Percentiles rank a stretch among this genome's conserved stretches.
Conservation (phyloP, 2,888 invertebrate species). For the Alcis repandata region DNA sequence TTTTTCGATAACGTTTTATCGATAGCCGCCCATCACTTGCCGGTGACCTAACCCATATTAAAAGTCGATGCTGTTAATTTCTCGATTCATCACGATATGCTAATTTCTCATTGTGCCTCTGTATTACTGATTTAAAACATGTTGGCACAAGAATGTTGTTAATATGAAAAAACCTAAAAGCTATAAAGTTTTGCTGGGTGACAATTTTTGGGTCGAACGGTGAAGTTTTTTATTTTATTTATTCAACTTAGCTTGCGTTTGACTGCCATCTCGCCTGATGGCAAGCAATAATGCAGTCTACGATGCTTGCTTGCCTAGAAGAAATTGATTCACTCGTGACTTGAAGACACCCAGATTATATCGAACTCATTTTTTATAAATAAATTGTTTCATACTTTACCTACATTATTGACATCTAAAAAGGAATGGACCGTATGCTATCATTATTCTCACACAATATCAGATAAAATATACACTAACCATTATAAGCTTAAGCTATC, state of each 20-base stretch:
- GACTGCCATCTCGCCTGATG: neutral
- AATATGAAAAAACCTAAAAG: neutral
- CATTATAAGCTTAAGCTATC: too few relatives aligned
- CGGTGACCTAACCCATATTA: conserved; percentile 27
- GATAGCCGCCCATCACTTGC: conserved; percentile 31
- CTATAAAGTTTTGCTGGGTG: conserved; percentile 11
- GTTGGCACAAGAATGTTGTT: conserved; percentile 1
- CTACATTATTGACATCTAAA: too few relatives aligned
- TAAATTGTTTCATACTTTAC: too few relatives aligned
- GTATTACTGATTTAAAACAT: conserved; percentile 48
- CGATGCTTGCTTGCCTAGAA: too few relatives aligned
- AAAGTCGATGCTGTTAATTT: conserved; percentile 48
- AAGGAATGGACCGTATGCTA: too few relatives aligned
- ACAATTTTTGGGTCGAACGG: conserved; percentile 10
- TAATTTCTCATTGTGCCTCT: conserved; percentile 54
- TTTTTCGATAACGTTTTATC: neutral
- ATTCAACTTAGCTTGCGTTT: neutral
- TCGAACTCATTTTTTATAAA: too few relatives aligned
- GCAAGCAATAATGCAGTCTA: too few relatives aligned
- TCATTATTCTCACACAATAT: too few relatives aligned
- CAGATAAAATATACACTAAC: too few relatives aligned
- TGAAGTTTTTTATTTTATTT: neutral
- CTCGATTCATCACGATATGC: conserved; percentile 60
- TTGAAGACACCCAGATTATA: too few relatives aligned
- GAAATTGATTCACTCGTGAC: too few relatives aligned